Conservation (phyloP, 1,140 invertebrate genomes). For the Drosophila tropicalis region DNA sequence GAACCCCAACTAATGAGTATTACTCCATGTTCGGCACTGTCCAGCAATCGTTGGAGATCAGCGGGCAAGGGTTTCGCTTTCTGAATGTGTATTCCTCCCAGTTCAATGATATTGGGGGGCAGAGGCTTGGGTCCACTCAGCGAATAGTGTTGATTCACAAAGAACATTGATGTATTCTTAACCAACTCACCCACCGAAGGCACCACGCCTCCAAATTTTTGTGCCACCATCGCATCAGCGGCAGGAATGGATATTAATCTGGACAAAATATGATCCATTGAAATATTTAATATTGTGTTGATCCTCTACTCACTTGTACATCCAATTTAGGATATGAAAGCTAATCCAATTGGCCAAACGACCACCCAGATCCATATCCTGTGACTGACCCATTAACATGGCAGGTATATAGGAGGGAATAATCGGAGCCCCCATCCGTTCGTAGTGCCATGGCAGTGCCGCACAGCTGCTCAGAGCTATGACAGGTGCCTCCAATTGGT, state of each 20-base stretch:
- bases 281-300: not conserved
- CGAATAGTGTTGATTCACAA: slow-evolving; percentile 87
- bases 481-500: slow-evolving; percentile 86
- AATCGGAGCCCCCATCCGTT: slow-evolving; percentile 85
- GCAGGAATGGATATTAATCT: slow-evolving; percentile 59
- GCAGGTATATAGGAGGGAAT: slow-evolving; percentile 86
- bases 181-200: slow-evolving; percentile 86
- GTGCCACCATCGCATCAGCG: slow-evolving; percentile 62
- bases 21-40: slow-evolving; percentile 87
- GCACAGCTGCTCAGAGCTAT: slow-evolving; percentile 85
- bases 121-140: slow-evolving; percentile 85
- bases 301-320: slow-evolving; percentile 64
- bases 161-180: slow-evolving; percentile 85
- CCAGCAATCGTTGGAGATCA: slow-evolving; percentile 87
- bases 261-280: too few species aligned
- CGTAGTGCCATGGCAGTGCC: slow-evolving; percentile 86
- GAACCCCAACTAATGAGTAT: slow-evolving; percentile 90
- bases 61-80: slow-evolving; percentile 85
- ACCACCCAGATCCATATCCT: slow-evolving; percentile 84
- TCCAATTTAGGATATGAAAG: slow-evolving; percentile 59
- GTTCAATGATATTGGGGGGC: slow-evolving; percentile 87
- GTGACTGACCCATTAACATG: slow-evolving; percentile 84
- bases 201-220: slow-evolving; percentile 84
- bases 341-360: slow-evolving; percentile 83
- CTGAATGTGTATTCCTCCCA: slow-evolving; percentile 88